Evolutionary conservation across 1,140 invertebrate species (phyloP).

Genomic region (Pectinophora gossypiella): DNA sequence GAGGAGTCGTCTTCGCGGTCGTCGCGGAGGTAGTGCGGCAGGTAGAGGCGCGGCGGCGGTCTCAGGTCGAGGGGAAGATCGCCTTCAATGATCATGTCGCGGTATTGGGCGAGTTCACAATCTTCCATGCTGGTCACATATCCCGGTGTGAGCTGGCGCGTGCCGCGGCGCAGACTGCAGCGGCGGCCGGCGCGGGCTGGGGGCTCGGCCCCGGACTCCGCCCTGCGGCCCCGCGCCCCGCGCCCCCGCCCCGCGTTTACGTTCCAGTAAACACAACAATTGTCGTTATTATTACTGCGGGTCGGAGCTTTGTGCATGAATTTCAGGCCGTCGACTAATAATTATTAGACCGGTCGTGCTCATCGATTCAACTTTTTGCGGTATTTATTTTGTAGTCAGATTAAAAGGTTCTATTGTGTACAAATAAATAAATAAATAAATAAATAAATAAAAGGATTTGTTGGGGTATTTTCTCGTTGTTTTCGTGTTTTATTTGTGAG

Average conservation of each 20-base stretch:
- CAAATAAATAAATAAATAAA: no score
- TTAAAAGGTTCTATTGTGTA: no score
- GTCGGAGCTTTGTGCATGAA: constrained; percentile 72
- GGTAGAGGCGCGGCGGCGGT: constrained; percentile 58
- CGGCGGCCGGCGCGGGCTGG: constrained; percentile 14
- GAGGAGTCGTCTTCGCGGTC: constrained; percentile 42
- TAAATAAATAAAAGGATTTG: no score
- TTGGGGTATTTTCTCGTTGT: constrained; percentile 9
- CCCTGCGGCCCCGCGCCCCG: constrained; percentile 31
- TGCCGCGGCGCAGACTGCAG: constrained; percentile 44
- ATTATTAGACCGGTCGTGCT: constrained; percentile 59
- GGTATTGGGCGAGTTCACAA: constrained; percentile 61
- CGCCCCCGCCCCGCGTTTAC: constrained; percentile 55
- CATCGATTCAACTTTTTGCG: constrained; percentile 69
- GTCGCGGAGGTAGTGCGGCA: constrained; percentile 59
- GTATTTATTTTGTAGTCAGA: constrained; percentile 46
- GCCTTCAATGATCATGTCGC: constrained; percentile 69
- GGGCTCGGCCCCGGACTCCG: constrained; percentile 21
- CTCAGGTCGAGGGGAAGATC: constrained; percentile 61
- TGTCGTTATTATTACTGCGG: constrained; percentile 74
- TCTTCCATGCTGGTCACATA: constrained; percentile 70
- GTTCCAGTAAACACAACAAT: constrained; percentile 75
- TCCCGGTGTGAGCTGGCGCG: constrained; percentile 53
- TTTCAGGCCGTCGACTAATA: constrained; percentile 73
- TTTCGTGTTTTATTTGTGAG: constrained; percentile 10